Evolutionary conservation across 1,140 invertebrate species (phyloP), one percentile per base, ranked within the genome.

Genomic region (Lordiphosa clarofinis): DNA sequence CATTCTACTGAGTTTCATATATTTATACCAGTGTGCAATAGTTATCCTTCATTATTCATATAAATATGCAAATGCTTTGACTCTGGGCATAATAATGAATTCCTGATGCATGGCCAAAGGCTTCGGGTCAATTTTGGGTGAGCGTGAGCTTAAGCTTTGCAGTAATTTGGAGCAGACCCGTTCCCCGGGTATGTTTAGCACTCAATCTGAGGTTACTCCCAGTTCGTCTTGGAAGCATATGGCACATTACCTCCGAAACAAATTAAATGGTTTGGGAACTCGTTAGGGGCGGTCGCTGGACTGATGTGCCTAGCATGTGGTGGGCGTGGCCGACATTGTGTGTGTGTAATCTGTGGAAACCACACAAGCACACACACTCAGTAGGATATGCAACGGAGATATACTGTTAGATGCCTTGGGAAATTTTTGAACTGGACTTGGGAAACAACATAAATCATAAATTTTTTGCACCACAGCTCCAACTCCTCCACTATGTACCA

Each of bases 181-280:
- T 24, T 24, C 21, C 21, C 11, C 4, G 42, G 19, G 21, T 63
- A 63, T 82, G 72, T 72, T 82, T 82, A 82, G 58, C 76, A 82
- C 76, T 84, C 76, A 82, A 82, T 82, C 76, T 84, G 63, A 63
- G 73, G 76, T 66, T 58, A 72, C 64, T 59, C 54, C 65, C 63
- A 65, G 52, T 46, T 8, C 6, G 28, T 31, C 28, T 31, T 31
- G 24, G 8, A 7, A 43, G 53, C 59, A 65, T 82, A 86, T 84
- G 78, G 73, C 78, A 67, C 79, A 84, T 86, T 84, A 73, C 78
- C 79, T 84, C 73, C 66, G 65, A 73, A 76, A 73, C 78, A 84
- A 84, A 84, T 84, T 84, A 84, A 86, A 84, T 78, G 73, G 66
- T 63, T 78, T 79, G 44, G 59, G 40, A 52, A 69, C 72, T 79